phyloP scores from a whole-genome alignment of 2,113 vertebrate genomes.

The Pogonocichla stellata region DNA sequence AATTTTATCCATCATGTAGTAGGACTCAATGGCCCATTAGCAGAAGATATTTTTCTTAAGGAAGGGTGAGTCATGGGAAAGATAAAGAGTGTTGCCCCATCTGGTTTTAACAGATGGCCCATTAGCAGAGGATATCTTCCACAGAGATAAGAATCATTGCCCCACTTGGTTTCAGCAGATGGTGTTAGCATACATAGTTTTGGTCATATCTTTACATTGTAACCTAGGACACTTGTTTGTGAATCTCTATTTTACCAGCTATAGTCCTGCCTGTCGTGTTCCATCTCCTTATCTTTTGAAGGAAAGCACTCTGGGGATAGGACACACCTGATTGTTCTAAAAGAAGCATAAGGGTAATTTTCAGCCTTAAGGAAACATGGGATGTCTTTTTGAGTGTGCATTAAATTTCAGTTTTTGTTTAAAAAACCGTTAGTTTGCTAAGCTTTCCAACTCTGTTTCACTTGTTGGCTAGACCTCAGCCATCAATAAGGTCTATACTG shows the following conservation, averaged over 20 bases:
- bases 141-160: no score
- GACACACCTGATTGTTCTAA: background rate
- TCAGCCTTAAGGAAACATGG: background rate
- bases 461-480: background rate
- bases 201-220: no score
- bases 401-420: background rate
- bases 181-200: no score
- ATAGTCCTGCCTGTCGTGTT: background rate
- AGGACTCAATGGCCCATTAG: no score
- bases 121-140: no score
- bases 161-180: no score
- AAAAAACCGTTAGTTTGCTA: background rate
- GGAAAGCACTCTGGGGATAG: background rate
- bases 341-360: rapidly evolving
- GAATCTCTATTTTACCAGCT: background rate
- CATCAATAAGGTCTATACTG: background rate
- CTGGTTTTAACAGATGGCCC: no score
- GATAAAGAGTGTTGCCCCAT: no score
- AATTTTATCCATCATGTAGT: no score
- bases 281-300: background rate
- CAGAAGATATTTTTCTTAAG: no score
- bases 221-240: background rate
- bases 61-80: no score
- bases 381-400: background rate
- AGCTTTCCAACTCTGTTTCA: background rate